Evolutionary conservation across 2,113 vertebrate genomes (phyloP), one percentile per base, ranked within the genome.

Genomic region (Micronisus gabar): DNA sequence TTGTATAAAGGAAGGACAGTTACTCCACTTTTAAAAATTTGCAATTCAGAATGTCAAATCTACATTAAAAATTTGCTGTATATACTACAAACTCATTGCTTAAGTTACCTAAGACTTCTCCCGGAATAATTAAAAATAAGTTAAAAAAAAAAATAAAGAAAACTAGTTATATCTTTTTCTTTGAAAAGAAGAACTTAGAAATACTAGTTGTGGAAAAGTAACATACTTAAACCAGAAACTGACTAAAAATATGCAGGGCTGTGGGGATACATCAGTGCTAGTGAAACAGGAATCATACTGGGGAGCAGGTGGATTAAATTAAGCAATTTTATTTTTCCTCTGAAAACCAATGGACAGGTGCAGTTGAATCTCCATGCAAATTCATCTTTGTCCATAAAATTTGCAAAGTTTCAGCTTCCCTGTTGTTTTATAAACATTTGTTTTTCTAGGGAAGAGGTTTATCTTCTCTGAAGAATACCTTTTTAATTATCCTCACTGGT

Each of bases 401-500:
- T 66, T 79, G 10, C 14, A 61, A 86, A 56, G 27, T 65, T 74
- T 71, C 20, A n/a, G 4, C 10, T 30, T 84, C 58, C 25, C 9
- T 50, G 2, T 21, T 55, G 1, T 32, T 70, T 73, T 41, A 27
- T 32, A 29, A 43, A 55, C 3, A 15, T 29, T 45, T 59, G 2
- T 0, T 81, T n/a, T 92, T 56, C 53, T 22, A 13, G 13, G 7
- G 21, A 19, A 65, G 4, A 1, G 0, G 15, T 30, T 59, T 59
- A 11, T 61, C 13, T 40, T 63, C 11, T 53, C 11, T 15, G 19
- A 87, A 17, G 26, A 71, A 29, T 16, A 61, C 6, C 3, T 41
- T 82, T 79, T 62, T 11, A 32, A 56, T 82, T 62, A 47, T 38
- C 25, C 15, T 76, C 19, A 55, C 6, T 36, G 15, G 4, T 17